A percentile compares a stretch with the other conserved stretches of the same genome.
Conservation (phyloP, 2,113 vertebrate species). For the Xiphophorus hellerii region DNA sequence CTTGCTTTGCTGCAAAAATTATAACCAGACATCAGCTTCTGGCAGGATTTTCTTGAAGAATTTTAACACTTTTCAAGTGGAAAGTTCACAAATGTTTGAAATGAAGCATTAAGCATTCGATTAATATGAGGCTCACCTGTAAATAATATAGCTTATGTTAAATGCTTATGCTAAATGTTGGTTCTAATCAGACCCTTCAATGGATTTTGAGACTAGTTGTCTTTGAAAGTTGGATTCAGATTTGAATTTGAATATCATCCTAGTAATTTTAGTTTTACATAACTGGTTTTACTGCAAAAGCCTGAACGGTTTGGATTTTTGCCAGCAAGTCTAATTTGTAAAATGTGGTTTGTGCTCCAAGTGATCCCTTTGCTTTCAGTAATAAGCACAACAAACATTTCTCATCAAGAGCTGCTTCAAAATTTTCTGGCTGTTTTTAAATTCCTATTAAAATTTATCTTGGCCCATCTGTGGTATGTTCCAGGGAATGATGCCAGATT, state of each 20-base stretch:
- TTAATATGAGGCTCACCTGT: neutral
- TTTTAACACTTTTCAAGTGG: neutral
- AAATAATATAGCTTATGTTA: neutral
- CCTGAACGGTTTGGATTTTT: neutral
- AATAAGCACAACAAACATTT: conserved; percentile 6
- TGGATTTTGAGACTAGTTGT: neutral
- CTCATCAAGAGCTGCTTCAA: neutral
- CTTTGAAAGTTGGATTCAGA: too few species aligned
- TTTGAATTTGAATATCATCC: neutral
- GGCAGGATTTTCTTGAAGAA: neutral
- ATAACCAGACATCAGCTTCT: neutral
- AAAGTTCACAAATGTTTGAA: too few species aligned
- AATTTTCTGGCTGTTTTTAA: neutral
- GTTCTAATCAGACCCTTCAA: neutral
- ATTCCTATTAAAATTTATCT: conserved; percentile 30
- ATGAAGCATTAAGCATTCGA: too few species aligned
- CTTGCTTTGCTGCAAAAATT: neutral
- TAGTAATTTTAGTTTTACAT: neutral
- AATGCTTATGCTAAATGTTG: neutral
- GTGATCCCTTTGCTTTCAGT: neutral
- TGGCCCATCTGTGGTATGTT: conserved; percentile 34
- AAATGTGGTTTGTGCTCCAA: neutral
- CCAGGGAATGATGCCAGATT: conserved; percentile 1
- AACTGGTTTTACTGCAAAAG: neutral
- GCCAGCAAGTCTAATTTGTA: neutral